phyloP scores from a whole-genome alignment of 2,888 invertebrate genomes.

The Netelia inedita region DNA sequence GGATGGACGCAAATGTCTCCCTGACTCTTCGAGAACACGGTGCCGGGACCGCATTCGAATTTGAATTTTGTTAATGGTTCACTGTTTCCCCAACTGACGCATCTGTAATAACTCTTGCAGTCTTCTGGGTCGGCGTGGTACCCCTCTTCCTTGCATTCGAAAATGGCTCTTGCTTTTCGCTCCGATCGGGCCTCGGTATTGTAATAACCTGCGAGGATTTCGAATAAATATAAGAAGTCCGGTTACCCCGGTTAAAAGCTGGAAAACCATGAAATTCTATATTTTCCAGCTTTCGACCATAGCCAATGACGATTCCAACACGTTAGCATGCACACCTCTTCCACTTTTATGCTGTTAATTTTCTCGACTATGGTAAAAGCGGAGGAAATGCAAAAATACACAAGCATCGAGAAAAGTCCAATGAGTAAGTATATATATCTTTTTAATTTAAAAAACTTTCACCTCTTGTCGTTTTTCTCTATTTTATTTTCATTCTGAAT shows the following conservation, averaged over 20 bases:
- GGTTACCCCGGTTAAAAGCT: background rate
- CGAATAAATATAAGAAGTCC: background rate
- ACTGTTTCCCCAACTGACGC: constrained; percentile 88
- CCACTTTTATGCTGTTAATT: too few relatives aligned
- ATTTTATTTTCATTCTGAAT: too few relatives aligned
- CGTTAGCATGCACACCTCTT: too few relatives aligned
- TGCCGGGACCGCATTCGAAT: constrained; percentile 91
- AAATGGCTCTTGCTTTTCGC: constrained; percentile 71
- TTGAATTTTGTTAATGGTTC: constrained; percentile 87
- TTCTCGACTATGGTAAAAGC: too few relatives aligned
- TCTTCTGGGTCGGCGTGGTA: constrained; percentile 90
- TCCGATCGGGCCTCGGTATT: background rate
- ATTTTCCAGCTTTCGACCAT: too few relatives aligned
- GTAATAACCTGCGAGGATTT: constrained; percentile 52
- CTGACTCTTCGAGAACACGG: constrained; percentile 87
- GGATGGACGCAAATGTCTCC: constrained; percentile 91
- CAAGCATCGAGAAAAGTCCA: too few relatives aligned
- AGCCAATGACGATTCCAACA: too few relatives aligned
- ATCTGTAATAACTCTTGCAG: constrained; percentile 92
- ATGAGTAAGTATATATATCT: too few relatives aligned
- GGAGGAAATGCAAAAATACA: too few relatives aligned
- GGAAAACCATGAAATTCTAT: background rate
- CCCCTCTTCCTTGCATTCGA: constrained; percentile 89
- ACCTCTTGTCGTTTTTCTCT: too few relatives aligned
- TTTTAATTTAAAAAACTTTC: too few relatives aligned